These are phyloP conservation scores for Amazona vittata DNA, from an alignment of 2,113 vertebrate species.

Conservation along the genomic window DNA sequence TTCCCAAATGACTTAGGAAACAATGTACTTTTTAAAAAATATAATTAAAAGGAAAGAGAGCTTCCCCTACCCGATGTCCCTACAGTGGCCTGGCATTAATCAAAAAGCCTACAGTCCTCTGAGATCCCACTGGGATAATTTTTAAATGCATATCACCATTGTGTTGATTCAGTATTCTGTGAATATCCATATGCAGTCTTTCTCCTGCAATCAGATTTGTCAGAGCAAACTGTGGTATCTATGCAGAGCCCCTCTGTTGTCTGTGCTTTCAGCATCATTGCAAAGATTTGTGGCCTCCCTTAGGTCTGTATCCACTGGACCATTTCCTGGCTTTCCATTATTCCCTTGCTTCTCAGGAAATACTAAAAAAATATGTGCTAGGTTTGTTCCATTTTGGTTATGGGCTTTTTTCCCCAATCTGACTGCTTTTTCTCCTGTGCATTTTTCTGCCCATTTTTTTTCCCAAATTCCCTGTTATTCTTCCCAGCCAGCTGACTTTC, in stretches of 20 bases:
- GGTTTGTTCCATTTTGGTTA: rapidly evolving
- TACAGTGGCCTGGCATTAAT: neutral
- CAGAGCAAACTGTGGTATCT: neutral
- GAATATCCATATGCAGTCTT: neutral
- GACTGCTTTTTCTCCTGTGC: neutral
- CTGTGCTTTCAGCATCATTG: neutral
- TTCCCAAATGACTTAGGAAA: neutral
- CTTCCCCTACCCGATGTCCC: neutral
- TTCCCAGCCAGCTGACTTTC: neutral
- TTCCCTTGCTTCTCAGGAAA: neutral
- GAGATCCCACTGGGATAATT: neutral
- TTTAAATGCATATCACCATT: neutral
- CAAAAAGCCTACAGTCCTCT: neutral
- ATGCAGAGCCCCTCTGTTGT: neutral
- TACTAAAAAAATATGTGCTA: neutral
- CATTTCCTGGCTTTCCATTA: neutral
- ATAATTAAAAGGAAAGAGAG: neutral
- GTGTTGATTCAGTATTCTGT: neutral
- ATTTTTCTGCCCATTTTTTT: neutral
- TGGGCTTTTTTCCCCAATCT: neutral
- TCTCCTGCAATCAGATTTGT: neutral
- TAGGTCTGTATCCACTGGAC: neutral
- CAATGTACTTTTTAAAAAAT: neutral
- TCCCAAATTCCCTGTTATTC: neutral
- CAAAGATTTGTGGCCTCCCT: neutral